Evolutionary conservation across 2,888 invertebrate genomes (phyloP).

Genomic region (Rapana venosa): DNA sequence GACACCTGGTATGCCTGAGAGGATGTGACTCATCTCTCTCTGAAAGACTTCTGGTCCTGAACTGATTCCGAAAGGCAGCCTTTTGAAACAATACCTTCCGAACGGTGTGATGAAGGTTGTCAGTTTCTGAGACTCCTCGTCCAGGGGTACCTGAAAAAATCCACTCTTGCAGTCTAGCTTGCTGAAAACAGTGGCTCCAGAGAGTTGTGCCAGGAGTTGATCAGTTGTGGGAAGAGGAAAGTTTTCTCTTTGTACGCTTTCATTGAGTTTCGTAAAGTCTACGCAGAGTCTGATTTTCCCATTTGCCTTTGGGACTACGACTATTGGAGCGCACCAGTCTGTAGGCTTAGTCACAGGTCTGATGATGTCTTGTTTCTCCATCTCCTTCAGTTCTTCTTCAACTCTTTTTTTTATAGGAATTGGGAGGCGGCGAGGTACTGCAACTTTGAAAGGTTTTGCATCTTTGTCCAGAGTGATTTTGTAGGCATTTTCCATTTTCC

Average conservation of each 20-base stretch:
- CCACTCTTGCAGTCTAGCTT: slow-evolving; percentile 34
- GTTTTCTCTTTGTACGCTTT: not conserved
- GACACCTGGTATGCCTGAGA: slow-evolving; percentile 43
- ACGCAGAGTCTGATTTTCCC: not conserved
- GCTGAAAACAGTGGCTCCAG: slow-evolving; percentile 23
- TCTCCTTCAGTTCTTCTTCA: not conserved
- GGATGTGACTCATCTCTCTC: slow-evolving; percentile 23
- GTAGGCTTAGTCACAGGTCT: not conserved
- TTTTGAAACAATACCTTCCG: slow-evolving; percentile 30
- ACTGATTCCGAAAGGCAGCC: slow-evolving; percentile 39
- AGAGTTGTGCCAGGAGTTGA: slow-evolving; percentile 31
- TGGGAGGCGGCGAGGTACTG: too few species aligned
- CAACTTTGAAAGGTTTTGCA: too few species aligned
- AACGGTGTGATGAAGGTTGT: slow-evolving; percentile 46
- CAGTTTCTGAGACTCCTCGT: slow-evolving; percentile 23
- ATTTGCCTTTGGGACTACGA: not conserved
- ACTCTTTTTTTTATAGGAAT: not conserved
- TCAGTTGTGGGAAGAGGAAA: slow-evolving; percentile 18
- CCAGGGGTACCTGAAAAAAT: not conserved
- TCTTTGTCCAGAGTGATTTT: too few species aligned
- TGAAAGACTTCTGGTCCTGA: slow-evolving; percentile 42
- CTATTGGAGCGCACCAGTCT: slow-evolving; percentile 23
- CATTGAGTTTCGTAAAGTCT: not conserved
- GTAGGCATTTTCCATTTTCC: too few species aligned
- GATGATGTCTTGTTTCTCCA: slow-evolving; percentile 22